Evolutionary conservation across 1,140 invertebrate genomes (phyloP), one percentile per base, ranked within the genome.

Genomic region (Hyles euphorbiae): DNA sequence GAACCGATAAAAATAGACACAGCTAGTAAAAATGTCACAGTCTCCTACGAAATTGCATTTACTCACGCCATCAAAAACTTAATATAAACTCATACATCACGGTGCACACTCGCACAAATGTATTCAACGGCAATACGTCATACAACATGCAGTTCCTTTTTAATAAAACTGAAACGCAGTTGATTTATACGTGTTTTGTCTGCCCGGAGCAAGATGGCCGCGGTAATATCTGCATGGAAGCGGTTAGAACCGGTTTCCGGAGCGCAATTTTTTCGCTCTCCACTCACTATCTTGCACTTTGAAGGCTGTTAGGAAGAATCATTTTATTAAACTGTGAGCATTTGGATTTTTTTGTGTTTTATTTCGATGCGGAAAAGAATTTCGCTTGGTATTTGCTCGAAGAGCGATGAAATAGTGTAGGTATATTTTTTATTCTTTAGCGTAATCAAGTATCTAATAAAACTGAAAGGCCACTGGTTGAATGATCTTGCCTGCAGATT

Each of bases 141-240:
- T 63, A 40, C 61, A 55, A 51, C 43, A 43, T 58, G 63, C 63
- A 53, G 49, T 60, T 58, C 45, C 58, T 74, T 67, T 40, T 74
- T 65, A 74, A 74, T 74, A 71, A 71, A 70, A 70, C 60, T 61
- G 63, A 65, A 63, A 56, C 52, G 32, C 57, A 61, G 40, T 65
- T 68, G 71, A 74, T 68, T 74, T 68, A 71, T 70, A 56, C 58
- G 51, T 74, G 63, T 68, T 74, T 74, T 68, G 65, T 71, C 68
- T 66, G 54, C 59, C 59, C 49, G 33, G 58, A 63, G 65, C 63
- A 74, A 74, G 66, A 68, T 68, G 68, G 66, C 65, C 61, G 44
- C 56, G 47, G 68, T 63, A 68, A 73, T 73, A 70, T 70, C 65
- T 73, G 61, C 53, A 67, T 65, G 59, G 43, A 66, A 66, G 65